Conservation (phyloP, 2,888 invertebrate species). For the Rhyacophila evoluta region DNA sequence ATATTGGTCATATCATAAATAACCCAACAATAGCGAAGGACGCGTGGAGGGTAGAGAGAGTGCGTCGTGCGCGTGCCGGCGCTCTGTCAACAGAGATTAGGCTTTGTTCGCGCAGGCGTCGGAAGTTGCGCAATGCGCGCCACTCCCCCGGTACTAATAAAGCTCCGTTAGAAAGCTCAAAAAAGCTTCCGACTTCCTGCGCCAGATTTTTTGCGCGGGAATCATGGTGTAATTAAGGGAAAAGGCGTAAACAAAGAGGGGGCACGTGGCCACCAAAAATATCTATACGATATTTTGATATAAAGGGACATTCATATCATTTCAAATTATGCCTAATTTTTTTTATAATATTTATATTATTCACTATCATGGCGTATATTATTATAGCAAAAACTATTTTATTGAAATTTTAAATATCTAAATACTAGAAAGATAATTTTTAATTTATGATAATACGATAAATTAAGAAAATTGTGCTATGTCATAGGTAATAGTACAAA, state of each 20-base stretch:
- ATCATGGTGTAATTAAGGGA: constrained; percentile 54
- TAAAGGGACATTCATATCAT: neutral
- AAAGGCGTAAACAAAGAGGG: constrained; percentile 55
- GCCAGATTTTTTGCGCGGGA: constrained; percentile 47
- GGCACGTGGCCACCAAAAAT: constrained; percentile 37
- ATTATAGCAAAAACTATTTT: too few species aligned
- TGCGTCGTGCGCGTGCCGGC: constrained; percentile 48
- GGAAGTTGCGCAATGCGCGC: constrained; percentile 33
- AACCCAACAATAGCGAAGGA: constrained; percentile 53
- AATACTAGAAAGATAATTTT: too few species aligned
- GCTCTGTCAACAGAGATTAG: constrained; percentile 55
- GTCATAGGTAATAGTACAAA: too few species aligned
- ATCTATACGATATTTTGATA: neutral
- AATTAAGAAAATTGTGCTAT: too few species aligned
- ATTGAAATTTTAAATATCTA: too few species aligned
- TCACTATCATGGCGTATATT: too few species aligned
- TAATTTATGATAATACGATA: too few species aligned
- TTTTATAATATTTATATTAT: too few species aligned
- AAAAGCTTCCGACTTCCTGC: constrained; percentile 35
- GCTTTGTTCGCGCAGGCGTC: constrained; percentile 49
- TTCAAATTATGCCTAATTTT: too few species aligned
- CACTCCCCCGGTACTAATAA: neutral
- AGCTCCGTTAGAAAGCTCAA: constrained; percentile 13
- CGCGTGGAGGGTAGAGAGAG: constrained; percentile 35
- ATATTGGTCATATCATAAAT: constrained; percentile 55